Percentiles rank a stretch among this genome's conserved stretches.
These are phyloP conservation scores for Edolisoma coerulescens DNA, from an alignment of 2,113 vertebrate species.

Conservation along the genomic window DNA sequence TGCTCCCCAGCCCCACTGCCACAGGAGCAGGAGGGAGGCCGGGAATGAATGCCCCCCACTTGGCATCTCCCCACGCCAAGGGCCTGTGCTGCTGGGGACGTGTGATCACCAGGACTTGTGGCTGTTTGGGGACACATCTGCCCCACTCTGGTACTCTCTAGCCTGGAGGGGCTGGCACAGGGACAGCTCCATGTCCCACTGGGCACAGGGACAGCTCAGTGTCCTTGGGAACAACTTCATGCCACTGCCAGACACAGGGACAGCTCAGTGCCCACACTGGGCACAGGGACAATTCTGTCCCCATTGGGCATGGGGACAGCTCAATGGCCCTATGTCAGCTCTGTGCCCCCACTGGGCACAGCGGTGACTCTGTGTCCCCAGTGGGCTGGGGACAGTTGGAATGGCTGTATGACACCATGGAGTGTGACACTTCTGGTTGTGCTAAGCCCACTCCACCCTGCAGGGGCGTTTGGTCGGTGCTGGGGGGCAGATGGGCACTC, in stretches of 20 bases:
- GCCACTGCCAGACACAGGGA: not conserved
- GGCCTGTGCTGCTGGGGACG: accelerated
- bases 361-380: not conserved
- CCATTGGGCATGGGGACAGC: not conserved
- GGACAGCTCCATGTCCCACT: not conserved
- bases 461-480: not conserved
- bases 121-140: not conserved
- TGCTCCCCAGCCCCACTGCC: not conserved
- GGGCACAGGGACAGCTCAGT: not conserved
- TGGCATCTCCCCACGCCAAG: not conserved
- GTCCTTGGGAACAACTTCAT: not conserved
- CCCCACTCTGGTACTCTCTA: not conserved
- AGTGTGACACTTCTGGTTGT: not conserved
- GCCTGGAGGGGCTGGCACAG: not conserved
- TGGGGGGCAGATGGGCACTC: not conserved
- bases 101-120: not conserved
- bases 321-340: not conserved
- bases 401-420: not conserved
- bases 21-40: not conserved
- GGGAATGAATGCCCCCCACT: accelerated
- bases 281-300: not conserved
- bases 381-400: not conserved
- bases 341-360: not conserved
- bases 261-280: not conserved
- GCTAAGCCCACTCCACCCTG: not conserved